Evolutionary conservation across 2,797 vertebrate species (phyloP).

Genomic region (Alauda arvensis): DNA sequence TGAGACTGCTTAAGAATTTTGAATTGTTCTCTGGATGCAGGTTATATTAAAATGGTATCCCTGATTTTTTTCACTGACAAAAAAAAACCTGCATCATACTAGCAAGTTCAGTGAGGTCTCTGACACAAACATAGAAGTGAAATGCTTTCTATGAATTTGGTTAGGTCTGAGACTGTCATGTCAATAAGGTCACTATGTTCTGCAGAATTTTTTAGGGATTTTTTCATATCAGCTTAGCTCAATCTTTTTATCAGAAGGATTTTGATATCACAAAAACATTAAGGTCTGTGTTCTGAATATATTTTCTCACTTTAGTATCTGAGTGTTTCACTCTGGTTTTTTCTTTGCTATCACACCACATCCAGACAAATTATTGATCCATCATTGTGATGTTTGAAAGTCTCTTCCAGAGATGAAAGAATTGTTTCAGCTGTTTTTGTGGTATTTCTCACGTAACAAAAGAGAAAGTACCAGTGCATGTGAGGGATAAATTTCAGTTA

Average conservation of each 20-base stretch:
- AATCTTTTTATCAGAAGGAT: neutral
- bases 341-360: neutral
- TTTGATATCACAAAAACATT: neutral
- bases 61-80: neutral
- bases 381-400: conserved; percentile 3
- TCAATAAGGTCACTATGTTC: neutral
- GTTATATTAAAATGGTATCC: neutral
- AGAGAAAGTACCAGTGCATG: neutral
- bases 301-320: neutral
- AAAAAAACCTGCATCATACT: neutral
- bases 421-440: neutral
- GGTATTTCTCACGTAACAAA: neutral
- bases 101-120: neutral
- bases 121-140: neutral
- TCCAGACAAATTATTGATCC: conserved; percentile 47
- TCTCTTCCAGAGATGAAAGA: conserved; percentile 7
- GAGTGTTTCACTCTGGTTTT: neutral
- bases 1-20: neutral
- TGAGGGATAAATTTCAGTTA: neutral
- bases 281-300: neutral
- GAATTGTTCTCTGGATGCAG: neutral
- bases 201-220: neutral
- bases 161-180: neutral
- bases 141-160: neutral
- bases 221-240: neutral